Evolutionary conservation across 1,140 invertebrate genomes (phyloP).

Genomic region (Lethocerus indicus): DNA sequence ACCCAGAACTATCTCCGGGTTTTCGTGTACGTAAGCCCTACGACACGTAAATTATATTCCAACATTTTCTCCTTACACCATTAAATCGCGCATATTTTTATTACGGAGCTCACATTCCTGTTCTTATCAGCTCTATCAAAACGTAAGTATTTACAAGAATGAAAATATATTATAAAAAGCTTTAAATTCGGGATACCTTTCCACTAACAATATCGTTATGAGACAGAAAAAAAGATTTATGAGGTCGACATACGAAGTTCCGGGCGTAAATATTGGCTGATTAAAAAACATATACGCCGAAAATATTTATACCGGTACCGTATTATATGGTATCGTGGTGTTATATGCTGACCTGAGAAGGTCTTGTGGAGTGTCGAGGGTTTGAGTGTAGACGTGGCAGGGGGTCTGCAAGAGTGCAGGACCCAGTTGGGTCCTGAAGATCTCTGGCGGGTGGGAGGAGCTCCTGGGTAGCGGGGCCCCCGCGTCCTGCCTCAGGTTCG

Average conservation of each 20-base stretch:
- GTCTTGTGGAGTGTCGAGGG: conserved; percentile 6
- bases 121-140: conserved; percentile 5
- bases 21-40: conserved; percentile 12
- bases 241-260: too few species aligned
- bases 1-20: conserved; percentile 14
- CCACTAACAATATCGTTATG: not conserved
- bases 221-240: too few species aligned
- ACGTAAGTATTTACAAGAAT: conserved; percentile 6
- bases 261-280: too few species aligned
- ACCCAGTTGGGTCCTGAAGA: conserved; percentile 30
- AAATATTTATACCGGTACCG: not conserved
- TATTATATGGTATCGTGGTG: not conserved
- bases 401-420: not conserved
- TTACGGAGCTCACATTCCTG: not conserved
- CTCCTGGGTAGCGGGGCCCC: conserved; percentile 39
- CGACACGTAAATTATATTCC: conserved; percentile 1
- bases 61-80: not conserved
- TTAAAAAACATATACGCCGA: not conserved
- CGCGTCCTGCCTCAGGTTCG: conserved; percentile 30
- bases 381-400: conserved; percentile 1
- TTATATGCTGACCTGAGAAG: conserved; percentile 3
- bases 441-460: conserved; percentile 65
- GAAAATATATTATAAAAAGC: not conserved
- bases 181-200: not conserved
- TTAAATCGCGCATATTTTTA: not conserved